Percentiles rank a stretch among this genome's conserved stretches.
Conservation (phyloP, 2,113 vertebrate genomes). For the Argyrosomus japonicus region DNA sequence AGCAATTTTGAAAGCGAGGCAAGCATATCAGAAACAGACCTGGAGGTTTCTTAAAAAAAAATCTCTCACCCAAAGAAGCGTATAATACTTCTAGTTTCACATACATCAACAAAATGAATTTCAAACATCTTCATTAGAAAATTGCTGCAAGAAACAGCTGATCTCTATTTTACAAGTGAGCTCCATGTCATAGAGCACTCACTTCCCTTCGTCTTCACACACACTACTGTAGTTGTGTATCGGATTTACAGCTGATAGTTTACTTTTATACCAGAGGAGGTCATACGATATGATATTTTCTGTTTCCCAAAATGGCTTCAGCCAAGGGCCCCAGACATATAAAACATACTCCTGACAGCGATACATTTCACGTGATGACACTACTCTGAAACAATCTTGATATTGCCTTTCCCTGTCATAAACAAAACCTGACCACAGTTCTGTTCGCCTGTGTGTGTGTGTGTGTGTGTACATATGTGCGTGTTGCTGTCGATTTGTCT, state of each 20-base stretch:
- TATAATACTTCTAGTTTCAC: neutral
- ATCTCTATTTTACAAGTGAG: conserved; percentile 23
- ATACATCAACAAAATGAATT: neutral
- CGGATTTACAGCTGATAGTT: conserved; percentile 81
- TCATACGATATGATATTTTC: conserved; percentile 83
- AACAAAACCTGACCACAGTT: conserved; percentile 81
- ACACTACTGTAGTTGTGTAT: conserved; percentile 72
- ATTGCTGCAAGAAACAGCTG: conserved; percentile 24
- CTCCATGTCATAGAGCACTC: conserved; percentile 21
- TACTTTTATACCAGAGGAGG: conserved; percentile 80
- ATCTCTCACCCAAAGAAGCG: neutral
- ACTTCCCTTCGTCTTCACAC: conserved; percentile 48
- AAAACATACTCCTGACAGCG: conserved; percentile 78
- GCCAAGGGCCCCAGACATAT: conserved; percentile 75
- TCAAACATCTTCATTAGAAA: conserved; percentile 11
- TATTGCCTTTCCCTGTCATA: conserved; percentile 82
- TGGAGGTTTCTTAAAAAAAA: neutral
- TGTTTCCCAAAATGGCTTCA: conserved; percentile 82
- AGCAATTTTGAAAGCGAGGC: conserved; percentile 30
- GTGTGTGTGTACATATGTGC: conserved; percentile 26
- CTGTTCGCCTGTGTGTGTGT: conserved; percentile 45
- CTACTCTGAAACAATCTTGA: conserved; percentile 82
- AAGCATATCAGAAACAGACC: conserved; percentile 21
- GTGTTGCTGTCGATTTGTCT: conserved; percentile 54
- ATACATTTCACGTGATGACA: conserved; percentile 84